Conservation (phyloP, 2,113 vertebrate species). For the Ptyas mucosa region DNA sequence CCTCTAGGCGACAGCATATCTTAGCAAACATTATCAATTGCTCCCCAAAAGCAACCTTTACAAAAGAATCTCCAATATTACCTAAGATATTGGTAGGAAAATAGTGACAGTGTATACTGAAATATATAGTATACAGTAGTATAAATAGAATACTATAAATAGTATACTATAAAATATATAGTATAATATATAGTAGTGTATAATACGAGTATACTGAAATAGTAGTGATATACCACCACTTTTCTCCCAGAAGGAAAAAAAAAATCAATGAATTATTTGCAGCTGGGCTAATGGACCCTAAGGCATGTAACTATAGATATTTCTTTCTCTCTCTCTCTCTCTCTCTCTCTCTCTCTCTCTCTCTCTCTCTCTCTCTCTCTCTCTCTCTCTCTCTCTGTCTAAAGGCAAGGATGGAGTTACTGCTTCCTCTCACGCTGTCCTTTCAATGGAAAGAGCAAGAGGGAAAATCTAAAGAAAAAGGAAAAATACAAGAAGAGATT, state of each 20-base stretch:
- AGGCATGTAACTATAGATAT: neutral
- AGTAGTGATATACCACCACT: neutral
- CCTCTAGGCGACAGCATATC: neutral
- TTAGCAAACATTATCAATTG: neutral
- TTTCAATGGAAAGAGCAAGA: accelerated
- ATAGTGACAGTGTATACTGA: neutral
- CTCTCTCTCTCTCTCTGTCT: neutral
- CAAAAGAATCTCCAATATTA: neutral
- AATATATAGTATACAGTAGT: too few species aligned
- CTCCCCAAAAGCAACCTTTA: neutral
- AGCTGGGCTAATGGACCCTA: neutral
- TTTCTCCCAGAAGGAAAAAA: neutral
- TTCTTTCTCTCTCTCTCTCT: neutral
- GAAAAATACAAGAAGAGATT: accelerated
- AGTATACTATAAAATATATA: too few species aligned
- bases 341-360: neutral
- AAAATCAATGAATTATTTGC: neutral
- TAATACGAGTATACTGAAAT: neutral
- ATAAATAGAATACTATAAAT: too few species aligned
- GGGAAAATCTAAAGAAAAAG: neutral
- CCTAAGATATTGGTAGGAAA: neutral
- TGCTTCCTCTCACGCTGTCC: accelerated
- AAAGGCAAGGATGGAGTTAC: neutral
- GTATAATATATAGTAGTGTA: too few species aligned
- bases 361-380: neutral